Conservation (phyloP, 37 sponge, comb jelly and placozoan species). For the Haliclona indistincta region DNA sequence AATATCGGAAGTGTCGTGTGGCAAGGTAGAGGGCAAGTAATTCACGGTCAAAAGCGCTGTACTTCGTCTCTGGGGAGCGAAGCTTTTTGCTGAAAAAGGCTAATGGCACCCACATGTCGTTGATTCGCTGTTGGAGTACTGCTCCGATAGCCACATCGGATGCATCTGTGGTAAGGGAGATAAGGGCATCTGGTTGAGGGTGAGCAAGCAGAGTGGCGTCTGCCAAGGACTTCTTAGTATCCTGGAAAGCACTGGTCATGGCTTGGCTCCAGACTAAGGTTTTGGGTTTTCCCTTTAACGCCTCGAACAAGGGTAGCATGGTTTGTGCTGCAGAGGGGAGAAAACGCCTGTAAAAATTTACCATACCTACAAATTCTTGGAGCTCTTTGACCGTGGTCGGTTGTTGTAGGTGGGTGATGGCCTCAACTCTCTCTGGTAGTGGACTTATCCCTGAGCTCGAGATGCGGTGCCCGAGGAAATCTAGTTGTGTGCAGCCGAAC, state of each 20-base stretch:
- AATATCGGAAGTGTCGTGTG: conserved; percentile 36
- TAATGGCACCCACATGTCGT: conserved; percentile 16
- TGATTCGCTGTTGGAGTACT: conserved; percentile 33
- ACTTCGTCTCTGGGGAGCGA: conserved; percentile 17
- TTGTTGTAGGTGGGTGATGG: conserved; percentile 24
- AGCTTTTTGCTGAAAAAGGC: conserved; percentile 44
- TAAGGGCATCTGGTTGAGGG: conserved; percentile 8
- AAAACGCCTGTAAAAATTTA: conserved; percentile 36
- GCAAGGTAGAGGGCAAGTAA: conserved; percentile 32
- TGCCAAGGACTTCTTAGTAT: conserved; percentile 11
- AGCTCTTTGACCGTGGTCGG: conserved; percentile 21
- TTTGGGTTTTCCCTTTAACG: conserved; percentile 25
- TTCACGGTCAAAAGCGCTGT: conserved; percentile 50
- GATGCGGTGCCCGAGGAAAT: conserved; percentile 47
- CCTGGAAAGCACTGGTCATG: conserved; percentile 7
- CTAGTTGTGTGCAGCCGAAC: conserved; percentile 13
- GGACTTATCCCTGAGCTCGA: conserved; percentile 9
- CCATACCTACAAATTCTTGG: conserved; percentile 39
- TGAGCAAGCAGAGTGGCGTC: conserved; percentile 1
- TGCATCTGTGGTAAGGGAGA: conserved; percentile 35
- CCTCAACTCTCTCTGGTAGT: conserved; percentile 32
- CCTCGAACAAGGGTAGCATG: conserved; percentile 44
- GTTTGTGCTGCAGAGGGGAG: conserved; percentile 20
- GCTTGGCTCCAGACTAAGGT: conserved; percentile 14
- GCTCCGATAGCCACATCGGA: conserved; percentile 26